phyloP scores from a whole-genome alignment of 2,113 vertebrate species.

The Heloderma charlesbogerti region DNA sequence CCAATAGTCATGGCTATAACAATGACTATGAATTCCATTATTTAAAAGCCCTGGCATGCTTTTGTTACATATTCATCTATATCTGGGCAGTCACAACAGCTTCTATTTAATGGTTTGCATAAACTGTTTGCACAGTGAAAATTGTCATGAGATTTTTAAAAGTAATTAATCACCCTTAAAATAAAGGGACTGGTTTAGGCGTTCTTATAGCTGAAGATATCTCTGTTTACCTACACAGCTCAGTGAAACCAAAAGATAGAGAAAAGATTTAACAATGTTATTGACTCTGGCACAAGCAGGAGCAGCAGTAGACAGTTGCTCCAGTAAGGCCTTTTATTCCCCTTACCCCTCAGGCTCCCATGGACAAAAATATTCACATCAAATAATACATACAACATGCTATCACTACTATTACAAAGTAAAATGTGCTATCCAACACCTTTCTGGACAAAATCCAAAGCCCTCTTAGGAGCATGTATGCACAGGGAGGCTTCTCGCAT shows the following conservation, averaged over 20 bases:
- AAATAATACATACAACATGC: constrained; percentile 12
- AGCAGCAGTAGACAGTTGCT: neutral
- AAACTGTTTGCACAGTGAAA: constrained; percentile 32
- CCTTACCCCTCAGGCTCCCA: neutral
- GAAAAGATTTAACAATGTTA: neutral
- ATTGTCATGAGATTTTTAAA: constrained; percentile 22
- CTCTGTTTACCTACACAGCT: constrained; percentile 1
- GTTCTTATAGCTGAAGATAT: neutral
- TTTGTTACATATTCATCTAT: constrained; percentile 23
- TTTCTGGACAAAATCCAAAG: neutral
- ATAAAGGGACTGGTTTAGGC: neutral
- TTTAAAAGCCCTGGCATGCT: constrained; percentile 7
- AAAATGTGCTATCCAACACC: neutral
- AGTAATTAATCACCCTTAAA: constrained; percentile 11
- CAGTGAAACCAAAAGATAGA: neutral
- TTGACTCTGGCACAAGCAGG: neutral
- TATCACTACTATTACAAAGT: neutral
- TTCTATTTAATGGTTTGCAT: neutral
- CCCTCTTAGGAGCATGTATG: neutral
- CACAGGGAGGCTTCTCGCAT: neutral
- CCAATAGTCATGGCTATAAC: constrained; percentile 1
- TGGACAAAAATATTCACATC: neutral
- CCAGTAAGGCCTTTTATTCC: constrained; percentile 19
- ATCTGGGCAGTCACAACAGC: constrained; percentile 15
- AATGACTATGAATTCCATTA: constrained; percentile 6